Evolutionary conservation across 2,113 vertebrate genomes (phyloP).

Genomic region (Pagrus major): DNA sequence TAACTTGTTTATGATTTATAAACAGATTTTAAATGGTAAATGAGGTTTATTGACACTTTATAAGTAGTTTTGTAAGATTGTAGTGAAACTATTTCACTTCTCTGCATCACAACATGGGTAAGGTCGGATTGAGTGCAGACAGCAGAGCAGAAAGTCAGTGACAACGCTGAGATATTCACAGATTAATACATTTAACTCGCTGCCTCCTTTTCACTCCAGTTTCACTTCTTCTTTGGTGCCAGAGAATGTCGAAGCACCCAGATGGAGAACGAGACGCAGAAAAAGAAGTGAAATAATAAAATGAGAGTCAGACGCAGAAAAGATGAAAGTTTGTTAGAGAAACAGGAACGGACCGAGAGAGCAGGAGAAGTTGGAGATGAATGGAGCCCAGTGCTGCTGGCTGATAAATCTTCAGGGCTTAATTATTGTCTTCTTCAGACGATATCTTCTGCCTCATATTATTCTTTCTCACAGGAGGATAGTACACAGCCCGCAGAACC

Average conservation of each 20-base stretch:
- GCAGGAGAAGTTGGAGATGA: neutral
- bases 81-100: too few relatives aligned
- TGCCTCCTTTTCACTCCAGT: neutral
- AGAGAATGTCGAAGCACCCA: too few relatives aligned
- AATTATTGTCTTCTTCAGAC: conserved; percentile 72
- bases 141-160: neutral
- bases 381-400: neutral
- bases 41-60: too few relatives aligned
- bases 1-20: too few relatives aligned
- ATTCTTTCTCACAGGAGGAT: conserved; percentile 31
- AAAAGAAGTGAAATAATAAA: neutral
- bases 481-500: conserved; percentile 13
- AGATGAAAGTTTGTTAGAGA: conserved; percentile 15
- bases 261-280: neutral
- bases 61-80: too few relatives aligned
- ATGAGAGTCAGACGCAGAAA: neutral
- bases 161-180: too few relatives aligned
- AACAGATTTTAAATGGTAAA: too few relatives aligned
- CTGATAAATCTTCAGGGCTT: conserved; percentile 70
- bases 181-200: neutral
- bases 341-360: neutral
- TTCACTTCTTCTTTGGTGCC: neutral
- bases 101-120: too few relatives aligned
- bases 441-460: conserved; percentile 22
- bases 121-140: neutral